Evolutionary conservation across 2,113 vertebrate genomes (phyloP), one percentile per base, ranked within the genome.

Genomic region (Pogonocichla stellata): DNA sequence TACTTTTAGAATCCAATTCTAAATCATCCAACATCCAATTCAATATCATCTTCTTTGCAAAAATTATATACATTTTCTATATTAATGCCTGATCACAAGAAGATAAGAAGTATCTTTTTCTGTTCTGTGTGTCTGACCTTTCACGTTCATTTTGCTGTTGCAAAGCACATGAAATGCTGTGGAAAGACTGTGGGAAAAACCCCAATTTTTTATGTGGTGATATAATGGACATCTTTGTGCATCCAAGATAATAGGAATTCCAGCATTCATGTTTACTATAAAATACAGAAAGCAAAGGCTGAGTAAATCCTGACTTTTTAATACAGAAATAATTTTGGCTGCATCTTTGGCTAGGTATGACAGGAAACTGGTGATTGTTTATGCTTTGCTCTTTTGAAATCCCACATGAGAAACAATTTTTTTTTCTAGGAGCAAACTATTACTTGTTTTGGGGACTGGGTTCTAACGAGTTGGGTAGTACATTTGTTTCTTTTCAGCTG

Each of bases 381-480:
- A 74, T 48, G 19, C 70, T 91, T 88, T 89, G 29, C 71, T 91
- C 54, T 92, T 42, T 51, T 86, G 86, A 96, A 93, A 83, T 91
- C 71, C 72, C 67, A 88, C 80, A 91, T 42, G 48, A 95, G 86
- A 96, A 96, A 80, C 34, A 73, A 77, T 28, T 94, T 84, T 93
- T 90, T 93, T 86, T 70, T 94, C 85, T 91, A 80, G 80, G 91
- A 95, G 93, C 91, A 93, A 94, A 81, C 90, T 95, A 77, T 97
- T 92, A 73, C 87, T 91, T 93, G 91, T 92, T 92, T 91, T 29
- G 40, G 87, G 89, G 80, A 64, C 77, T 19, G 60, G 64, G 8
- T 53, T 94, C 77, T 88, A 89, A 88, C 89, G 92, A 84, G 56
- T 19, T 91, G 86, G 77, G 70, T 54, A 51, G 71, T 71, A 71